Percentiles rank a stretch among this genome's conserved stretches.
These are phyloP conservation scores for Muntiacus reevesi DNA, from an alignment of 2,113 vertebrate genomes.

Conservation along the genomic window DNA sequence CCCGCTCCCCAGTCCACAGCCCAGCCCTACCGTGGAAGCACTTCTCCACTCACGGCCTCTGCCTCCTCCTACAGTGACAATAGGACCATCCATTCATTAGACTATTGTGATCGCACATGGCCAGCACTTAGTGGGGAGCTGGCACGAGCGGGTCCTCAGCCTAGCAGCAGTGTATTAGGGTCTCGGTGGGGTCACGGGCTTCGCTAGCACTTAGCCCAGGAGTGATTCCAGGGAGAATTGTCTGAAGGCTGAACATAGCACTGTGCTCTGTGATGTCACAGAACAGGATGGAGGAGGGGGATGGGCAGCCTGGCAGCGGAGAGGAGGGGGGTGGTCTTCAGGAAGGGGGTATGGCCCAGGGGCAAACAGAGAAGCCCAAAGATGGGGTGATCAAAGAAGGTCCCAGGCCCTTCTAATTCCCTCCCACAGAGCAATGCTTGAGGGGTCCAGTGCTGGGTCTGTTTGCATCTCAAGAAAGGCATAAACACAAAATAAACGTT, in stretches of 20 bases:
- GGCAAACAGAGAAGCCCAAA: not conserved
- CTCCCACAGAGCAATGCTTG: no score
- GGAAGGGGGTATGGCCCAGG: accelerated
- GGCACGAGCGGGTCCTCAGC: accelerated
- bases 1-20: not conserved
- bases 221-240: no score
- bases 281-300: not conserved
- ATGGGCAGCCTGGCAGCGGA: accelerated
- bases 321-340: not conserved
- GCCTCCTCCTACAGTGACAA: not conserved
- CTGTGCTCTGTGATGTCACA: accelerated
- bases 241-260: not conserved
- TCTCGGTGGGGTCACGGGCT: accelerated
- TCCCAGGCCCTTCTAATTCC: no score
- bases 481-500: no score
- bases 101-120: accelerated
- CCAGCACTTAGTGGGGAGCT: not conserved
- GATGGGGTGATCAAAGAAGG: no score
- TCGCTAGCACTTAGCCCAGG: accelerated
- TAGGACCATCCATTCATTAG: accelerated
- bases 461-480: no score
- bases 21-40: accelerated
- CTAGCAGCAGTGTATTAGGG: not conserved
- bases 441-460: no score
- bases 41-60: not conserved